Conservation (phyloP, 2,113 vertebrate species). For the Upupa epops region DNA sequence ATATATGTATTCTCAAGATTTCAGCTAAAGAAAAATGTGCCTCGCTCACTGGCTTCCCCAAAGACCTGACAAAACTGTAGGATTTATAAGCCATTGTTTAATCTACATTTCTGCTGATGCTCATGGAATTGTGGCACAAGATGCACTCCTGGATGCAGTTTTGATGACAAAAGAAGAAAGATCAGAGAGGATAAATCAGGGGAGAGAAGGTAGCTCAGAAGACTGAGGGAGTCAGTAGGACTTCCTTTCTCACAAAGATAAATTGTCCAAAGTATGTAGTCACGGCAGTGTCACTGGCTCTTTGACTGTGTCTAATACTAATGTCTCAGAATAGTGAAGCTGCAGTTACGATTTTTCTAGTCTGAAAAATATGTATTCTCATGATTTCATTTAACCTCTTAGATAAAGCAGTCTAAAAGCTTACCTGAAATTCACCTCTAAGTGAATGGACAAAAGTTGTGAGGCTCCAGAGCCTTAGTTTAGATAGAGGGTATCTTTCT, state of each 20-base stretch:
- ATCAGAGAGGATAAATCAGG: background rate
- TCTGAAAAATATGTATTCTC: background rate
- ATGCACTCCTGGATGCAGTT: background rate
- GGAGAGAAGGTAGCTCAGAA: background rate
- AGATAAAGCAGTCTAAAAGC: background rate
- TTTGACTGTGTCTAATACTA: background rate
- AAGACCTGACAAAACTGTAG: background rate
- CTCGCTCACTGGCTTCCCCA: background rate
- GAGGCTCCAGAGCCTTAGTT: background rate
- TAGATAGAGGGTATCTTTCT: background rate
- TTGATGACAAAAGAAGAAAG: background rate
- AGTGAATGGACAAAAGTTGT: background rate
- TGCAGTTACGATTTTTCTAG: background rate
- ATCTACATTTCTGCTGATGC: background rate
- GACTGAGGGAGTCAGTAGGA: background rate
- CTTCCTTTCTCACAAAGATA: background rate
- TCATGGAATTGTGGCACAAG: background rate
- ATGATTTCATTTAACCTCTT: background rate
- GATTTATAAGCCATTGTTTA: background rate
- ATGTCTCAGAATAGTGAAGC: background rate
- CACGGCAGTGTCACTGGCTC: background rate
- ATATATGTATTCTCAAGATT: background rate
- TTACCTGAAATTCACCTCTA: background rate
- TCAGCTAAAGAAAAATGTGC: background rate
- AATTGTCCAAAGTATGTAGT: background rate